phyloP scores from a whole-genome alignment of 1,140 invertebrate species.

The Trissolcus basalis region DNA sequence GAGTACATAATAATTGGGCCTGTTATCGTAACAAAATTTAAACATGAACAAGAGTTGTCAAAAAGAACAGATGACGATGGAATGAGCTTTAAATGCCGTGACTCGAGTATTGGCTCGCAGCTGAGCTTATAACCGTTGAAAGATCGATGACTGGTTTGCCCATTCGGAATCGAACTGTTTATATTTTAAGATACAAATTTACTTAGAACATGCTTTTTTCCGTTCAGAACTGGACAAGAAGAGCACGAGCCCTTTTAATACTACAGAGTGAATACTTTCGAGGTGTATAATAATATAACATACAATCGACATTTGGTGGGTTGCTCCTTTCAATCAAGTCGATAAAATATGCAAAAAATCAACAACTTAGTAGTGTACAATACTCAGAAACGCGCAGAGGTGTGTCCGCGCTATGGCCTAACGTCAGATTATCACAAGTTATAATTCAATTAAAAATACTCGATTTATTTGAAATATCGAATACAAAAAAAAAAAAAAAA shows the following conservation, averaged over 20 bases:
- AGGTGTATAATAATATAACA: constrained; percentile 22
- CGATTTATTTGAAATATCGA: constrained; percentile 9
- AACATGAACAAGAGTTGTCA: no score
- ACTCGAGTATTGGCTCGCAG: constrained; percentile 8
- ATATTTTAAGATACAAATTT: background rate
- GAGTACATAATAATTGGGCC: no score
- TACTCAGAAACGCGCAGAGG: constrained; percentile 29
- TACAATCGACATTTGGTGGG: constrained; percentile 49
- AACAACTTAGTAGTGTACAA: constrained; percentile 48
- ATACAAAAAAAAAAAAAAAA: constrained; percentile 10
- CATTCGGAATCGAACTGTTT: constrained; percentile 4
- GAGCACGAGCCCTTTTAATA: constrained; percentile 26
- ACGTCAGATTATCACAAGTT: constrained; percentile 38
- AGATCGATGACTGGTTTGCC: constrained; percentile 18
- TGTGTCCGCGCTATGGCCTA: constrained; percentile 33
- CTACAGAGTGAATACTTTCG: constrained; percentile 36
- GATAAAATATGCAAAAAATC: constrained; percentile 49
- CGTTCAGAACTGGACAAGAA: constrained; percentile 31
- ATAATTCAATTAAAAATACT: constrained; percentile 39
- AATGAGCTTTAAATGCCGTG: constrained; percentile 22
- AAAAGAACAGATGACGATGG: constrained; percentile 13
- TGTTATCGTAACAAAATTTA: no score
- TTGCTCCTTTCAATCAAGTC: constrained; percentile 35
- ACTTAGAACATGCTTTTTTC: constrained; percentile 14
- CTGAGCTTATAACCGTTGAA: constrained; percentile 38